Conservation (phyloP, 2,113 vertebrate species). For the Synchiropus splendidus region DNA sequence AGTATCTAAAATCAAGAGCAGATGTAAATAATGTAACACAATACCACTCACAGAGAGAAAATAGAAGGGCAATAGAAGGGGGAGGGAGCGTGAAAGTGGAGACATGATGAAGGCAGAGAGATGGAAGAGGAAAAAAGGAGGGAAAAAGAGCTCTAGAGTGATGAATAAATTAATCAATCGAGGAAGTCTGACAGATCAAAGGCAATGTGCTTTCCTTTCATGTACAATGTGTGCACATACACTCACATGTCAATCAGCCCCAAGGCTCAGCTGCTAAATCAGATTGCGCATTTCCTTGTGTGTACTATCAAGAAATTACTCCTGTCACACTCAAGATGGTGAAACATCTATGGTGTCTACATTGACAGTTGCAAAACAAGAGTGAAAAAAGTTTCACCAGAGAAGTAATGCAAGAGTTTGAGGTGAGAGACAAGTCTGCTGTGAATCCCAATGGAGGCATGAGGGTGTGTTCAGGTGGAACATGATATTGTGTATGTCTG, state of each 20-base stretch:
- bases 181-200: constrained; percentile 59
- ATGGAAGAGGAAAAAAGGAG: constrained; percentile 5
- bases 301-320: not conserved
- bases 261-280: constrained; percentile 3
- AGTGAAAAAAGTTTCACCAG: no score
- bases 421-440: constrained; percentile 24
- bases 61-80: constrained; percentile 4
- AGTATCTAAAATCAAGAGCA: not conserved
- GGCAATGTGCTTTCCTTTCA: constrained; percentile 45
- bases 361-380: no score
- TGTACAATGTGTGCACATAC: constrained; percentile 18
- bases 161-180: constrained; percentile 48
- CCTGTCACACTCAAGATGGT: no score
- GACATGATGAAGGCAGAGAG: constrained; percentile 9
- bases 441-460: constrained; percentile 8
- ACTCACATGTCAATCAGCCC: constrained; percentile 23
- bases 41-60: constrained; percentile 5
- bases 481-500: constrained; percentile 18
- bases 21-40: not conserved
- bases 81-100: constrained; percentile 2
- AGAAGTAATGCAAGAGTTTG: constrained; percentile 19
- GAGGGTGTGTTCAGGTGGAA: constrained; percentile 21
- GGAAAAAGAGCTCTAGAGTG: constrained; percentile 9
- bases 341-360: no score
- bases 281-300: not conserved